Conservation (phyloP, 2,797 vertebrate genomes). For the Characodon lateralis region DNA sequence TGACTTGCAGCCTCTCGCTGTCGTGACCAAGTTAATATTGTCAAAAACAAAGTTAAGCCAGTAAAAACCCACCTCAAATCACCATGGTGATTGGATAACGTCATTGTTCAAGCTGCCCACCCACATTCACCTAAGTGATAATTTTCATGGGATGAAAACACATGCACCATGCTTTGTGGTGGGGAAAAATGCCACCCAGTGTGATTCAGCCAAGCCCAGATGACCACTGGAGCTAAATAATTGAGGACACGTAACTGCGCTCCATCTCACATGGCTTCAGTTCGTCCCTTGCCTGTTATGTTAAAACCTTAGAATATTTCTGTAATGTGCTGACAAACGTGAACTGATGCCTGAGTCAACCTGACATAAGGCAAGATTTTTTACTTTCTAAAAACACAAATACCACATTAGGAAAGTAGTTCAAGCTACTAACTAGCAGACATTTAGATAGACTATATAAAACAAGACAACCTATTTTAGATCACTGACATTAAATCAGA, state of each 20-base stretch:
- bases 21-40: conserved; percentile 41
- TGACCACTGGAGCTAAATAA: conserved; percentile 15
- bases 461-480: not conserved
- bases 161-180: conserved; percentile 1
- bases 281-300: not conserved
- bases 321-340: not conserved
- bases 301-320: not conserved
- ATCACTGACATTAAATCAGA: too few species aligned
- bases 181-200: conserved; percentile 8
- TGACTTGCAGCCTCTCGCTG: conserved; percentile 21
- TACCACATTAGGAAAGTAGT: not conserved
- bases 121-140: conserved; percentile 29
- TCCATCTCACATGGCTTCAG: conserved; percentile 28
- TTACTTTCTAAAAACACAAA: too few species aligned
- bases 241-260: conserved; percentile 16
- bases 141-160: conserved; percentile 17
- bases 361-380: too few species aligned
- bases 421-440: not conserved
- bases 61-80: conserved; percentile 36
- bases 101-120: conserved; percentile 47
- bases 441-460: too few species aligned
- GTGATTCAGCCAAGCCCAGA: conserved; percentile 33
- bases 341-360: not conserved
- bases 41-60: conserved; percentile 48
- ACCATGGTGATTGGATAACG: conserved; percentile 46